Evolutionary conservation across 2,888 invertebrate species (phyloP).

Genomic region (Himalopsyche anomala): DNA sequence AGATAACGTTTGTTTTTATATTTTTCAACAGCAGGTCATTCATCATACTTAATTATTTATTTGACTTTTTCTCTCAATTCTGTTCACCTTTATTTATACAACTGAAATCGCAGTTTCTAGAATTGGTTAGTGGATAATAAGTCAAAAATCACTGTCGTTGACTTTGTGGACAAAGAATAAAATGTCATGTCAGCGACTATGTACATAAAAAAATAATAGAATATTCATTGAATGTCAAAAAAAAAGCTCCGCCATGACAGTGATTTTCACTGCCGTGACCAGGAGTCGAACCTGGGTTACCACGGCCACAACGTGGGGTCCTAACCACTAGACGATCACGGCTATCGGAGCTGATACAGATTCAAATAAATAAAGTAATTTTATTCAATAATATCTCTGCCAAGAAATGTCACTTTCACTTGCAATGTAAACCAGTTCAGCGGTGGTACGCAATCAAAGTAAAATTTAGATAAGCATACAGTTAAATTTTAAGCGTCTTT

Average conservation of each 20-base stretch:
- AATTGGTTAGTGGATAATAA: no score
- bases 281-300: constrained; percentile 88
- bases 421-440: constrained; percentile 13
- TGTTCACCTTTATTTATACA: no score
- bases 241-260: constrained; percentile 49
- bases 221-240: neutral
- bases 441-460: no score
- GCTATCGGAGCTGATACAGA: constrained; percentile 69
- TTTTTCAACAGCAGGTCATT: no score
- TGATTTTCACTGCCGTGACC: constrained; percentile 78
- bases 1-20: no score
- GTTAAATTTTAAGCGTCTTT: no score
- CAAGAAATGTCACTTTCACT: constrained; percentile 5
- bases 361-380: neutral
- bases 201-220: neutral
- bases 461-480: no score
- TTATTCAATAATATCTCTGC: neutral
- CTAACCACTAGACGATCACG: constrained; percentile 87
- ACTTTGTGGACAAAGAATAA: neutral
- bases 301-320: constrained; percentile 87
- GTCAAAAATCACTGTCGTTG: neutral
- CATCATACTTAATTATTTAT: no score
- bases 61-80: no score
- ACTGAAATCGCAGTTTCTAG: no score
- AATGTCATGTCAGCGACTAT: neutral